These are phyloP conservation scores for Speoplatyrhinus poulsoni DNA, from an alignment of 2,113 vertebrate species.

Conservation along the genomic window DNA sequence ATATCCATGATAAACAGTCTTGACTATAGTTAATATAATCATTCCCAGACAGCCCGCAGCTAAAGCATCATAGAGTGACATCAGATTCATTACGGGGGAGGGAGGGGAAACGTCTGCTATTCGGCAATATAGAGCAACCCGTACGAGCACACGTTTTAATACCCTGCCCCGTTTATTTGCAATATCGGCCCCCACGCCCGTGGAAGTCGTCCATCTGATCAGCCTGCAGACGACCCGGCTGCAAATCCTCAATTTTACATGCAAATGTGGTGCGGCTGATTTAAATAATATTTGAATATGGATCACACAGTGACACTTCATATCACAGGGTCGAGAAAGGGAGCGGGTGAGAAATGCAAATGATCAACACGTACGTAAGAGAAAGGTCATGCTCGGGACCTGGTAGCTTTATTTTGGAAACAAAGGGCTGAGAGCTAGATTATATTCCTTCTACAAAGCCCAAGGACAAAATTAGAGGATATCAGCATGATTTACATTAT, in stretches of 20 bases:
- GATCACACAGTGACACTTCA: constrained; percentile 71
- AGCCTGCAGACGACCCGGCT: constrained; percentile 74
- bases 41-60: constrained; percentile 42
- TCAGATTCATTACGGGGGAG: constrained; percentile 56
- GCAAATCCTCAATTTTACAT: constrained; percentile 78
- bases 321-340: constrained; percentile 59
- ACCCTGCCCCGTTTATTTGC: constrained; percentile 57
- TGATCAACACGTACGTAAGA: constrained; percentile 67
- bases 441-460: constrained; percentile 51
- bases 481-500: constrained; percentile 53
- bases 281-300: constrained; percentile 82
- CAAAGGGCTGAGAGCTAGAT: constrained; percentile 53
- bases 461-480: constrained; percentile 49
- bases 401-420: constrained; percentile 67
- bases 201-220: constrained; percentile 69
- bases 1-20: neutral
- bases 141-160: constrained; percentile 61
- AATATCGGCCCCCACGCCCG: constrained; percentile 60
- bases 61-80: constrained; percentile 39
- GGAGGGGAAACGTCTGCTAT: constrained; percentile 16
- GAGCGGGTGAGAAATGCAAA: constrained; percentile 66
- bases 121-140: constrained; percentile 42
- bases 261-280: constrained; percentile 73
- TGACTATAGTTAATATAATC: constrained; percentile 12
- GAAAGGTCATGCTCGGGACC: constrained; percentile 68